Evolutionary conservation across 2,113 vertebrate species (phyloP).

Genomic region (Serinus canaria): DNA sequence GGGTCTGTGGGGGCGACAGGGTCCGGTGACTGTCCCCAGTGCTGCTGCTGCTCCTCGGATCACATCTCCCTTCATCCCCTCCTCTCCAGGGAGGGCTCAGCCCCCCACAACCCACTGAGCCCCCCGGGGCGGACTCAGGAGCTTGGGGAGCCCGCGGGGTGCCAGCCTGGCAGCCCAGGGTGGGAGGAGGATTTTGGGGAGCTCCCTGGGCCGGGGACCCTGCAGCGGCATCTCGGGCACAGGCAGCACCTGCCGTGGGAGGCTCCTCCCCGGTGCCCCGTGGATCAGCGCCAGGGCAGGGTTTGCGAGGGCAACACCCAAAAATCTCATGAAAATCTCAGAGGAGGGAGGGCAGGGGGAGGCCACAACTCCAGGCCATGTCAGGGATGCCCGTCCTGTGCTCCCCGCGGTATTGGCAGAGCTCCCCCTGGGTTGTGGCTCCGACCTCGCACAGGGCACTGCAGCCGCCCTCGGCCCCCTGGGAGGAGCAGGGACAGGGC

Average conservation of each 20-base stretch:
- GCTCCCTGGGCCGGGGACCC: neutral
- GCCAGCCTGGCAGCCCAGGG: neutral
- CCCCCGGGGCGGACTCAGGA: fast-evolving
- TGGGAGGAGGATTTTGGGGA: neutral
- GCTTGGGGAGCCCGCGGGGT: neutral
- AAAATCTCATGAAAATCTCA: fast-evolving
- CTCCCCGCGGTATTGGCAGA: neutral
- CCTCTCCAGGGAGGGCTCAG: neutral
- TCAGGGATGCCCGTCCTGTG: fast-evolving
- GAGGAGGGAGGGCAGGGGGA: neutral
- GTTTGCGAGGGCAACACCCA: neutral
- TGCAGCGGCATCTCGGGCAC: neutral
- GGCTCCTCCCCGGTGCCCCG: neutral
- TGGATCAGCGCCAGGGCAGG: neutral
- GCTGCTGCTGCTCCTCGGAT: neutral
- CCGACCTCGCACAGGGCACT: fast-evolving
- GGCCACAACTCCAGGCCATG: fast-evolving
- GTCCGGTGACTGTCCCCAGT: neutral
- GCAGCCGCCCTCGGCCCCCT: fast-evolving
- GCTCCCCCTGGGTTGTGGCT: fast-evolving
- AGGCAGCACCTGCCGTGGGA: neutral
- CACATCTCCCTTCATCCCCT: neutral
- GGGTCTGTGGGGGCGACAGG: fast-evolving
- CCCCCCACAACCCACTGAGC: neutral
- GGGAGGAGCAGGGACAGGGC: neutral